phyloP scores from a whole-genome alignment of 2,797 vertebrate genomes.

The Galaxias olidus region DNA sequence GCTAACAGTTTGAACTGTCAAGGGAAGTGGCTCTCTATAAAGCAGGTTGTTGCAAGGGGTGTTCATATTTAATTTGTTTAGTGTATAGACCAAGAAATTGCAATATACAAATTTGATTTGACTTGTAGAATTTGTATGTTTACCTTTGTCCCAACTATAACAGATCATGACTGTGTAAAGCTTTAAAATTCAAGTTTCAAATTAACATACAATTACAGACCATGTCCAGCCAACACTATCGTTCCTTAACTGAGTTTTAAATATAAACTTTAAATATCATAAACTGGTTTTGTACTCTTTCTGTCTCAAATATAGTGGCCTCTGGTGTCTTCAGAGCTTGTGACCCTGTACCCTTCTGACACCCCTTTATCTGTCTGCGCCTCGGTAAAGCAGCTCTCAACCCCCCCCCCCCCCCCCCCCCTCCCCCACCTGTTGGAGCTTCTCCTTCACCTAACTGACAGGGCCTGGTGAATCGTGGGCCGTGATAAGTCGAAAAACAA shows the following conservation, averaged over 20 bases:
- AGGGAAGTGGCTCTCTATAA: not conserved
- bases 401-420: constrained; percentile 46
- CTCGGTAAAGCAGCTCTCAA: constrained; percentile 59
- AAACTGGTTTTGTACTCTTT: too few relatives aligned
- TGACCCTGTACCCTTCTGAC: constrained; percentile 53
- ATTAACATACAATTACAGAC: too few relatives aligned
- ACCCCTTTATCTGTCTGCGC: constrained; percentile 60
- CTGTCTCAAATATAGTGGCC: constrained; percentile 16
- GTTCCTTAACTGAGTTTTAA: too few relatives aligned
- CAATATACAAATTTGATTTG: too few relatives aligned
- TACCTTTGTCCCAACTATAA: too few relatives aligned
- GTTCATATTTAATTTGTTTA: not conserved
- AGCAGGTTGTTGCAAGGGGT: constrained; percentile 15
- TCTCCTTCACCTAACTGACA: constrained; percentile 51
- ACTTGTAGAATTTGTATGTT: too few relatives aligned
- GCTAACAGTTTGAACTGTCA: not conserved
- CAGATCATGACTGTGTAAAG: too few relatives aligned
- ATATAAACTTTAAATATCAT: too few relatives aligned
- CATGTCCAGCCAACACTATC: not conserved
- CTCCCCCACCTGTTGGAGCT: constrained; percentile 64
- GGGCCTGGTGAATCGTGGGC: constrained; percentile 32
- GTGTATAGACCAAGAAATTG: not conserved
- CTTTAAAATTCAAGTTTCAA: too few relatives aligned
- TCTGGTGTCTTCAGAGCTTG: constrained; percentile 17
- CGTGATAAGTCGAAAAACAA: constrained; percentile 12